Percentiles rank a stretch among this genome's conserved stretches.
Evolutionary conservation across 2,113 vertebrate species (phyloP).

Genomic region (Serilophus lunatus): DNA sequence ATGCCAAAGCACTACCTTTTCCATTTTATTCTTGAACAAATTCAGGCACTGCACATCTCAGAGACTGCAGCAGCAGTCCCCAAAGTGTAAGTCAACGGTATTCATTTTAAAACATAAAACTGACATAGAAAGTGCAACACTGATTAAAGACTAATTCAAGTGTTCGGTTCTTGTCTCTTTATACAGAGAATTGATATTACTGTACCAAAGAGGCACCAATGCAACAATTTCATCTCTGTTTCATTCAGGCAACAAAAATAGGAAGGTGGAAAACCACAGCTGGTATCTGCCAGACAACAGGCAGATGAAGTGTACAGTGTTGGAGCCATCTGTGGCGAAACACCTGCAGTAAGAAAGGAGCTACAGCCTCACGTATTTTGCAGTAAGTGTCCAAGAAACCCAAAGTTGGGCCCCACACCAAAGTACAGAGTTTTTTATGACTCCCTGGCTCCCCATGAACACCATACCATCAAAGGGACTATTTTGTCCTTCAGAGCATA

Average conservation of each 20-base stretch:
- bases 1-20: not conserved
- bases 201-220: not conserved
- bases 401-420: not conserved
- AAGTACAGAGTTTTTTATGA: not conserved
- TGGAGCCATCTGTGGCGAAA: not conserved
- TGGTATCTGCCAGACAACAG: not conserved
- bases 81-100: not conserved
- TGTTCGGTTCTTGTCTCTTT: not conserved
- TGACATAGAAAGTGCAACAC: not conserved
- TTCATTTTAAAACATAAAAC: not conserved
- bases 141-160: not conserved
- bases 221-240: not conserved
- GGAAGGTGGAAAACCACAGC: not conserved
- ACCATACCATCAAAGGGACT: not conserved
- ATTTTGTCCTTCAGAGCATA: not conserved
- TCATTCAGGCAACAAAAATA: not conserved
- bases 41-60: not conserved
- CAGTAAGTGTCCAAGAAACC: not conserved
- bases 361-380: not conserved
- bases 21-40: not conserved
- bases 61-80: not conserved
- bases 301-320: accelerated
- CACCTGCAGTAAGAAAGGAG: not conserved
- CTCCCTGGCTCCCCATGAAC: not conserved
- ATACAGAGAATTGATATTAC: not conserved